Evolutionary conservation across 2,113 vertebrate genomes (phyloP), one percentile per base, ranked within the genome.

Genomic region (Stigmatopora nigra): DNA sequence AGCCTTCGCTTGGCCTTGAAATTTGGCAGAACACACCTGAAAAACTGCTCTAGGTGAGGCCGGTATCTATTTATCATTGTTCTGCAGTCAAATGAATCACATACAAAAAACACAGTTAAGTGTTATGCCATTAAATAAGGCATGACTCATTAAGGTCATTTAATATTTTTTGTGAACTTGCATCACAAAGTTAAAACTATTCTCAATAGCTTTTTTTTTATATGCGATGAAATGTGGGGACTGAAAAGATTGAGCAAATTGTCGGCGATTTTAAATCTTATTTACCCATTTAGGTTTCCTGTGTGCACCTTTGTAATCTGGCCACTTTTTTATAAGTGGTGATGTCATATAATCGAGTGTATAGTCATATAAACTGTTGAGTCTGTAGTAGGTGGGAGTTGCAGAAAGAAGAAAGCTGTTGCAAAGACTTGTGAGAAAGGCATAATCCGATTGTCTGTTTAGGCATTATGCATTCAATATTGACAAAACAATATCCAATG

Each of bases 341-440:
- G 20, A 63, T 75, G 79, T 87, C 78, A 78, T 51, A 73, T 81
- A 79, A 77, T 71, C 65, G 64, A 71, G 66, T 47, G 70, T 72
- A 41, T 41, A 10, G 38, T 8, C 83, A 84, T 86, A 83, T 89
- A 87, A 89, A 89, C 84, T 86, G 64, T 61, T 49, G 35, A 35
- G 75, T 63, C 63, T 65, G 76, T n/a, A 36, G 11, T 38, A 75
- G 59, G 22, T 68, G 70, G 41, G n/a, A 60, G 71, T 44, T 25
- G 20, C 64, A 47, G 44, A 67, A 36, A 77, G 44, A 61, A 49
- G 44, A 58, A 11, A 45, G 38, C 56, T 45, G 31, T 58, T 47
- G 2, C 19, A 44, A 44, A 49, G 63, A 67, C 63, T 59, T 56
- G 58, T 58, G 64, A 69, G 66, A 64, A 6, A 60, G 68, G 68